Evolutionary conservation across 2,797 vertebrate species (phyloP), one percentile per base, ranked within the genome.

Genomic region (Labroides dimidiatus): DNA sequence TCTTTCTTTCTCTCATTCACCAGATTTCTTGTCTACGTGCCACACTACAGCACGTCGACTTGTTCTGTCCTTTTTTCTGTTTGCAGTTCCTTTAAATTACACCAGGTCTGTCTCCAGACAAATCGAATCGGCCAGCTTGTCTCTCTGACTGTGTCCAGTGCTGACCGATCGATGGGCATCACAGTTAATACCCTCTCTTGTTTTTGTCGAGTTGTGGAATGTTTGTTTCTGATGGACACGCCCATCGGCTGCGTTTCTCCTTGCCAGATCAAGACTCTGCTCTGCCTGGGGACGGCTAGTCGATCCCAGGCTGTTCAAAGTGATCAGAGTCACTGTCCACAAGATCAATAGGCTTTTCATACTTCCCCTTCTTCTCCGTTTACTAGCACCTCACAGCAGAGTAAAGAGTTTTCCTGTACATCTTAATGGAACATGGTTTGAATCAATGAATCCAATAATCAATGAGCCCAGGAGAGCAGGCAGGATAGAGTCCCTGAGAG

Each of bases 301-400:
- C 88, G 80, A 91, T 93, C 80, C 50, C 36, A 62, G 62, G 67
- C 83, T 91, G 90, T 89, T 91, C 78, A 89, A 86, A 87, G 84
- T 87, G 88, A 89, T 93, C 90, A 88, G 71, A 90, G 86, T 91
- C 85, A 85, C 85, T 82, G 82, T 85, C 80, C 69, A 14, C 69
- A 63, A 65, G 81, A 89, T 91, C 88, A 75, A 89, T 90, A 75
- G 30, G 33, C 66, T 49, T 67, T 73, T 78, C 67, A 62, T 62
- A 2, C 78, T 43, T 23, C 20, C 33, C 27, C 43, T 19, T 20
- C 66, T 64, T 30, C 4, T 37, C 61, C 20, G 17, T 70, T 72
- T 80, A 52, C 72, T 77, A 62, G 53, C 50, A 47, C 67, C 60
- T 78, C 68, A 77, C 56, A 66, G 75, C 65, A 58, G 42, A 72